Evolutionary conservation across 2,888 invertebrate genomes (phyloP), one percentile per base, ranked within the genome.

Genomic region (Papilio gigon): DNA sequence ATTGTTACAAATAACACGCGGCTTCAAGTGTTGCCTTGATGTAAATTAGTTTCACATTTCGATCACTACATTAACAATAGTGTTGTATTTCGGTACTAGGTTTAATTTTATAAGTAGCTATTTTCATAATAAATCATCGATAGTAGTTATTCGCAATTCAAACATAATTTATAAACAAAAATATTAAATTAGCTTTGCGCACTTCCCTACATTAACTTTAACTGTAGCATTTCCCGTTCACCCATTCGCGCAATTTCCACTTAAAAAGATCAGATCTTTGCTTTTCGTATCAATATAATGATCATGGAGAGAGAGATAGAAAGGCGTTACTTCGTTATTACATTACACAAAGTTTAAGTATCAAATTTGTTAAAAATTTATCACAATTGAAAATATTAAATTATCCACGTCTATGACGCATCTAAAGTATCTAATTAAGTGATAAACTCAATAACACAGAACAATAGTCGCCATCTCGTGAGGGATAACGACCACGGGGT

Each of bases 381-480:
- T 22, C 1, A 47, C 4, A 12, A 22, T 47, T 22, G 20, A n/a
- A 4, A 11, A 47, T 22, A 22, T 12, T 47, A 20, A 47, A 22
- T 30, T 17, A 33, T 20, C 20, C n/a, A 27, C 14, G 30, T 40
- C 33, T 25, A 62, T 56, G 0, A 12, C 27, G 44, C 35, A 37
- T 63, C 8, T 17, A 58, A 68, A 63, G 33, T 58, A 44, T 68
- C 50, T 58, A 68, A 68, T 56, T 63, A 58, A 44, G 44, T 63
- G 35, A 44, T 42, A 58, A 33, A 25, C 40, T 65, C 70, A 71
- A 64, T 67, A 60, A 58, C 58, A 67, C 42, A 65, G 63, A 69
- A 70, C 68, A 72, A 70, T 71, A 64, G 70, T 71, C 62, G 61
- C 62, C 63, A 8, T 33, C 42, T 42, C n/a, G 44, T 53, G 25